Evolutionary conservation across 2,113 vertebrate species (phyloP).

Genomic region (Crypturellus undulatus): DNA sequence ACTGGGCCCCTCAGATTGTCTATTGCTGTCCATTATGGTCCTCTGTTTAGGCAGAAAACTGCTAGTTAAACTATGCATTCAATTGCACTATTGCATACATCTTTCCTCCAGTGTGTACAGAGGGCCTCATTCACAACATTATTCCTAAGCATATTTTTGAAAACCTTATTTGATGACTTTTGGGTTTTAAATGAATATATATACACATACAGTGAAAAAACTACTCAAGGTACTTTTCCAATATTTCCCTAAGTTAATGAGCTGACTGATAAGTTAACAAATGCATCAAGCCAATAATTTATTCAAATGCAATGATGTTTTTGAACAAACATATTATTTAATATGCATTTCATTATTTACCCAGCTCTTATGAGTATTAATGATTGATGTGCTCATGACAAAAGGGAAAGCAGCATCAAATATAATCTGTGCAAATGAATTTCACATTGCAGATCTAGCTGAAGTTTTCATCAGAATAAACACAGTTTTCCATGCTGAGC

Average conservation of each 20-base stretch:
- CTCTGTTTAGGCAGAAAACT: background rate
- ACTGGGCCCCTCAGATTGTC: background rate
- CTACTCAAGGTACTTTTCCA: slow-evolving; percentile 32
- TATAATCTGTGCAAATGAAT: slow-evolving; percentile 50
- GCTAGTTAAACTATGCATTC: background rate
- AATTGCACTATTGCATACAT: slow-evolving; percentile 1
- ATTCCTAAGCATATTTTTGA: slow-evolving; percentile 32
- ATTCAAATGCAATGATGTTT: slow-evolving; percentile 70
- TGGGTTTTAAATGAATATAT: slow-evolving; percentile 49
- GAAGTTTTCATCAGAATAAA: background rate
- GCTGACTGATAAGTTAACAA: slow-evolving; percentile 63
- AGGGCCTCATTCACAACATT: background rate
- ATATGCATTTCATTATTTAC: slow-evolving; percentile 58
- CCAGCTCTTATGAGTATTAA: slow-evolving; percentile 48
- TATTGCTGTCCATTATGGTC: background rate
- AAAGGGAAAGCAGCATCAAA: slow-evolving; percentile 53
- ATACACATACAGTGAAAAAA: slow-evolving; percentile 40
- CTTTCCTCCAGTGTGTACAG: background rate
- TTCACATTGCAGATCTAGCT: slow-evolving; percentile 24
- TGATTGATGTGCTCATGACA: slow-evolving; percentile 63
- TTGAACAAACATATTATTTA: slow-evolving; percentile 68
- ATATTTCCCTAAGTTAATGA: slow-evolving; percentile 62
- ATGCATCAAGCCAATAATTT: slow-evolving; percentile 66
- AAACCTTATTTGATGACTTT: slow-evolving; percentile 52
- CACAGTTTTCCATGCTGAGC: slow-evolving; percentile 19